Evolutionary conservation across 2,113 vertebrate genomes (phyloP).

Genomic region (Micromys minutus): DNA sequence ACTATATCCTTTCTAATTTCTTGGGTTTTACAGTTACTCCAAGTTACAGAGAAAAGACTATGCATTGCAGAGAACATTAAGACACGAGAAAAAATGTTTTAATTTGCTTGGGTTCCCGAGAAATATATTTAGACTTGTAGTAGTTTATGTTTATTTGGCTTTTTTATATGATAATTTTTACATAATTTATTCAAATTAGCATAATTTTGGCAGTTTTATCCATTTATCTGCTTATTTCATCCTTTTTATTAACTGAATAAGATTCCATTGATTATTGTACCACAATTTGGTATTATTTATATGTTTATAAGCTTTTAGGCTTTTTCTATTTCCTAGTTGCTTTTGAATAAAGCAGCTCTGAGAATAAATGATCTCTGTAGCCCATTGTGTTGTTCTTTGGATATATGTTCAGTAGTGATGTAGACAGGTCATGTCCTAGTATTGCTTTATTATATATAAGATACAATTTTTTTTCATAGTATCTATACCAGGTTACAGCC

Average conservation of each 20-base stretch:
- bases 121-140: no score
- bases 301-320: background rate
- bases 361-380: background rate
- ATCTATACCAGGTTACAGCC: background rate
- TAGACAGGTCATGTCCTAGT: background rate
- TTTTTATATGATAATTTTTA: no score
- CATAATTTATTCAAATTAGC: background rate
- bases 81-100: background rate
- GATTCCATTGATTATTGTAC: background rate
- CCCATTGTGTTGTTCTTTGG: background rate
- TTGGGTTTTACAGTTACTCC: background rate
- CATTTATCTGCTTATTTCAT: background rate
- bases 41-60: no score
- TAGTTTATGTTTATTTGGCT: no score
- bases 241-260: background rate
- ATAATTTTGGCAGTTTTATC: background rate
- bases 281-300: background rate
- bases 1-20: no score
- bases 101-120: background rate
- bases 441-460: no score
- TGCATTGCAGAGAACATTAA: background rate
- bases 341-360: background rate
- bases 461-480: background rate
- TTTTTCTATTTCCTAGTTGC: background rate
- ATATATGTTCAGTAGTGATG: background rate